Evolutionary conservation across 2,888 invertebrate species (phyloP).

Genomic region (Himalopsyche anomala): DNA sequence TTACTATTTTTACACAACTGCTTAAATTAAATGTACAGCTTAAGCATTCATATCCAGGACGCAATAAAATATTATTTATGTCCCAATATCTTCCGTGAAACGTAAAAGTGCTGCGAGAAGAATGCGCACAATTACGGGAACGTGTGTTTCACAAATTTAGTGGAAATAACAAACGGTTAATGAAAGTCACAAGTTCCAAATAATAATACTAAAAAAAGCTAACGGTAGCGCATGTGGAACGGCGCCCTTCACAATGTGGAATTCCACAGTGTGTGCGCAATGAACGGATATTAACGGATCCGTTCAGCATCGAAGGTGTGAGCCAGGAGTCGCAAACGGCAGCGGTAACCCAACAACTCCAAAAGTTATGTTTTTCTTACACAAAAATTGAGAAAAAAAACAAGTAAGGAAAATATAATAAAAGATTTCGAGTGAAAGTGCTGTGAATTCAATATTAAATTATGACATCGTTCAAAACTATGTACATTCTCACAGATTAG

Average conservation of each 20-base stretch:
- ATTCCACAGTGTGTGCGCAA: slow-evolving; percentile 34
- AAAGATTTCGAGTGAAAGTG: no score
- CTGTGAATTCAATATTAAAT: no score
- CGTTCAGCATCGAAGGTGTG: slow-evolving; percentile 28
- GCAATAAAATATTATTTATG: slow-evolving; percentile 30
- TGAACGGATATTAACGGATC: slow-evolving; percentile 31
- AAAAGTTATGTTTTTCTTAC: no score
- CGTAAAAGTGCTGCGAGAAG: neutral
- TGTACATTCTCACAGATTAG: no score
- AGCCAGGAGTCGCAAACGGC: neutral
- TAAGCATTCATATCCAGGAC: neutral
- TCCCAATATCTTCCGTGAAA: neutral
- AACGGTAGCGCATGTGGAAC: slow-evolving; percentile 4
- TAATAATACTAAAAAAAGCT: slow-evolving; percentile 22
- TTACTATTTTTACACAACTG: no score
- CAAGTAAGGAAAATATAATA: no score
- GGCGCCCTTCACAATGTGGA: slow-evolving; percentile 26
- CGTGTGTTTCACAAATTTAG: slow-evolving; percentile 22
- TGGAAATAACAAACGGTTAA: slow-evolving; percentile 34
- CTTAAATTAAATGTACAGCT: no score
- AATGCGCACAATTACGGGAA: neutral
- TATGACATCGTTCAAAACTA: no score
- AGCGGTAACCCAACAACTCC: neutral
- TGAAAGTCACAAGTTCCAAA: slow-evolving; percentile 18
- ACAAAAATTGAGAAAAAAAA: no score